These are phyloP conservation scores for Drosophila neutralis DNA, from an alignment of 2,888 invertebrate species.

Conservation along the genomic window DNA sequence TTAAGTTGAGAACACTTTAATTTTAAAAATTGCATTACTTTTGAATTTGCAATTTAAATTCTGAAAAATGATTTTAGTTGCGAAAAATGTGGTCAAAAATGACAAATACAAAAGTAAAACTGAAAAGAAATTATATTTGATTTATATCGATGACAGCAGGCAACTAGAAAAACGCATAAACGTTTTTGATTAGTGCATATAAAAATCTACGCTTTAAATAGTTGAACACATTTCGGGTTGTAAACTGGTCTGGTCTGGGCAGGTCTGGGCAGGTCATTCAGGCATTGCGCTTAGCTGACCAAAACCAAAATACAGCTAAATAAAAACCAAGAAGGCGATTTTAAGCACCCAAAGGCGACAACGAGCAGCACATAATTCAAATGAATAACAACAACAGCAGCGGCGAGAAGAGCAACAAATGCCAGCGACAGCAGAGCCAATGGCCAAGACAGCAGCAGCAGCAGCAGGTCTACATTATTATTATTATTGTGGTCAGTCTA, in stretches of 20 bases:
- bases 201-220: background rate
- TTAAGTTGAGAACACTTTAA: too few species aligned
- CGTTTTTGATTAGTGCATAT: background rate
- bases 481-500: conserved; percentile 79
- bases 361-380: conserved; percentile 71
- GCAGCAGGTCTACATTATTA: conserved; percentile 68
- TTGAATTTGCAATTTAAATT: too few species aligned
- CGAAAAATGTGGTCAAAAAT: too few species aligned
- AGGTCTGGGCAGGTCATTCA: conserved; percentile 45
- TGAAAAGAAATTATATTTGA: background rate
- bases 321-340: conserved; percentile 37
- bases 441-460: conserved; percentile 39
- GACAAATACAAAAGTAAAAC: background rate
- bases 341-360: conserved; percentile 65
- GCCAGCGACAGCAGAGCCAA: conserved; percentile 34
- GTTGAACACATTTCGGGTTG: background rate
- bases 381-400: conserved; percentile 53
- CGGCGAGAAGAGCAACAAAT: conserved; percentile 30
- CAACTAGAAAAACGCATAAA: background rate
- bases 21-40: too few species aligned
- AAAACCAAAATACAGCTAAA: conserved; percentile 23
- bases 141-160: background rate
- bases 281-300: conserved; percentile 17
- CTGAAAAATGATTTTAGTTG: too few species aligned
- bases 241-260: background rate